Evolutionary conservation across 2,888 invertebrate genomes (phyloP).

Genomic region (Oligia latruncula): DNA sequence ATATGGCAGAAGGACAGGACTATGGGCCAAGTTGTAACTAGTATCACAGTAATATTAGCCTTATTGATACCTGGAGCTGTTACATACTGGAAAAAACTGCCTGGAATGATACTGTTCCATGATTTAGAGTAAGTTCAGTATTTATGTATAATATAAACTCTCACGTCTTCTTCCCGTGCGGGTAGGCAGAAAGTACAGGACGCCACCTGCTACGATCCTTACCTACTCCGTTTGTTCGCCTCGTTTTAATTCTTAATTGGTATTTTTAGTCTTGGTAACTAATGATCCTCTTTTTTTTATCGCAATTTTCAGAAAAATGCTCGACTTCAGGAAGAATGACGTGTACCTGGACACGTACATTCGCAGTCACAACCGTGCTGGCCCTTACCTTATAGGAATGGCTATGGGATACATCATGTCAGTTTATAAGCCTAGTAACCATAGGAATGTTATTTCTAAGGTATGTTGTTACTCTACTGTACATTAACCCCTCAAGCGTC

Average conservation of each 20-base stretch:
- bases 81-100: slow-evolving; percentile 46
- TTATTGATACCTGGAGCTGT: slow-evolving; percentile 38
- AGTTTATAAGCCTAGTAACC: slow-evolving; percentile 31
- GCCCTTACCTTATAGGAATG: slow-evolving; percentile 53
- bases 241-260: too few relatives aligned
- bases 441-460: slow-evolving; percentile 48
- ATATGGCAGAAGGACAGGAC: slow-evolving; percentile 30
- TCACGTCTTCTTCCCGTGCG: not conserved
- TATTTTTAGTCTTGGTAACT: too few relatives aligned
- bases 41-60: not conserved
- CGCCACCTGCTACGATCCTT: not conserved
- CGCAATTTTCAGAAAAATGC: slow-evolving; percentile 27
- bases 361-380: slow-evolving; percentile 33
- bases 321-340: slow-evolving; percentile 42
- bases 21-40: slow-evolving; percentile 3
- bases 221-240: too few relatives aligned
- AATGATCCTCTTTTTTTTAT: too few relatives aligned
- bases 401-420: slow-evolving; percentile 45
- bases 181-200: too few relatives aligned
- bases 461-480: slow-evolving; percentile 14
- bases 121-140: slow-evolving; percentile 39
- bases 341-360: slow-evolving; percentile 47
- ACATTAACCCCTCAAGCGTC: not conserved
- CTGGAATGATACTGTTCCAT: slow-evolving; percentile 30
- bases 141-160: not conserved